Evolutionary conservation across 2,113 vertebrate species (phyloP), one percentile per base, ranked within the genome.

Genomic region (Cisticola juncidis): DNA sequence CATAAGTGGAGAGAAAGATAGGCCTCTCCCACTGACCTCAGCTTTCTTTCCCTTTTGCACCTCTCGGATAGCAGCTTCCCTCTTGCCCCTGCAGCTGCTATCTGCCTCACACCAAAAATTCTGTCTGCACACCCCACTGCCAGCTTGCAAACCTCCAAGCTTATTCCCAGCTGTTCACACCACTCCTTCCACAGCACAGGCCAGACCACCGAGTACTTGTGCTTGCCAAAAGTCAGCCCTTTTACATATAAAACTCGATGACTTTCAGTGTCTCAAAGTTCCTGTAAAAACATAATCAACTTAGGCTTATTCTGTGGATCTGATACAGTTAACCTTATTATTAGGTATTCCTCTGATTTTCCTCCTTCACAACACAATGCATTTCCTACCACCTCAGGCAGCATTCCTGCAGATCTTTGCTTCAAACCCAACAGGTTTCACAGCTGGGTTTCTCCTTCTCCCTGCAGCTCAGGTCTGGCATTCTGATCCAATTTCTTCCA

Each of bases 11-110:
- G 51, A 81, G 45, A 54, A 77, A 93, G 91, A 93, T 44, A 86
- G 80, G 76, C 86, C 90, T 86, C 90, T 96, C 82, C 90, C 88
- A 66, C 20, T 29, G 36, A 65, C 62, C 64, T 86, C 86, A 4
- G 66, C 54, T 54, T 78, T 73, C 76, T 20, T 51, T 20, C 33
- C 90, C 68, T 48, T 60, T 73, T 88, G 76, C 82, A 69, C 4
- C 48, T 26, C 62, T 28, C 3, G 0, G 35, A 20, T 93, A 94
- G 17, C 88, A 83, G 62, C 45, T 53, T 68, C 74, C 35, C 62
- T 81, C 66, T 22, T 66, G 45, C 26, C 86, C 56, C 70, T 86
- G 58, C 58, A 54, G 81, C 88, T 80, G 79, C 68, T 95, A 93
- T 94, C 92, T 86, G 82, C 64, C 72, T 62, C 29, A 14, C 62